Conservation (phyloP, 2,113 vertebrate species). For the Scytalopus superciliaris region DNA sequence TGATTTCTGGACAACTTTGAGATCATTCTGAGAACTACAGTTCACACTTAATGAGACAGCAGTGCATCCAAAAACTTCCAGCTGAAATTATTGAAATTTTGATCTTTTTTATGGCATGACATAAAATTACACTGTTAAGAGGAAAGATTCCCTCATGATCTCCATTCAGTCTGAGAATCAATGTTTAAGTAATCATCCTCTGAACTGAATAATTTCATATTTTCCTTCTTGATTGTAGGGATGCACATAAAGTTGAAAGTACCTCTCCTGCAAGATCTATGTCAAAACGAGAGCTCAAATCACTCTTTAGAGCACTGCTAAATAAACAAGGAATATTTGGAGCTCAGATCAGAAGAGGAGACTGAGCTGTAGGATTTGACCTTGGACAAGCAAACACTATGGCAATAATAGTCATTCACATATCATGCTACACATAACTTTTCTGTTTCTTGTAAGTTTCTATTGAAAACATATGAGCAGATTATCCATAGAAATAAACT, state of each 20-base stretch:
- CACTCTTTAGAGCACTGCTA: not conserved
- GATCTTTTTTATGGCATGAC: not conserved
- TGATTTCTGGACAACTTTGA: not conserved
- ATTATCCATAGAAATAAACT: constrained; percentile 52
- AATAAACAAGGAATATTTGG: constrained; percentile 6
- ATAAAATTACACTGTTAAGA: not conserved
- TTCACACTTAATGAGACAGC: not conserved
- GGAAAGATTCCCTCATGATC: not conserved
- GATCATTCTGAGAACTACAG: not conserved
- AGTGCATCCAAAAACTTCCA: not conserved
- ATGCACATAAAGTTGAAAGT: constrained; percentile 2
- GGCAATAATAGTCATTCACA: not conserved
- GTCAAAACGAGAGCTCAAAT: constrained; percentile 17
- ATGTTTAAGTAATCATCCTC: constrained; percentile 18
- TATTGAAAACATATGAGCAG: constrained; percentile 54
- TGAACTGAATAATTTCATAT: not conserved
- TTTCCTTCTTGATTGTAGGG: constrained; percentile 10
- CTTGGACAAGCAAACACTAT: not conserved
- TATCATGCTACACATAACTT: not conserved
- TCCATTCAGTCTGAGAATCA: not conserved
- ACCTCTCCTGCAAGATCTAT: not conserved
- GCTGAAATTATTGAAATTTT: not conserved
- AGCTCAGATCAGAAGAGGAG: constrained; percentile 4
- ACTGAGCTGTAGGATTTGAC: not conserved
- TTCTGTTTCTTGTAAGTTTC: constrained; percentile 39